phyloP scores from a whole-genome alignment of 2,797 vertebrate genomes.

The Pangasius sanitwongsei region DNA sequence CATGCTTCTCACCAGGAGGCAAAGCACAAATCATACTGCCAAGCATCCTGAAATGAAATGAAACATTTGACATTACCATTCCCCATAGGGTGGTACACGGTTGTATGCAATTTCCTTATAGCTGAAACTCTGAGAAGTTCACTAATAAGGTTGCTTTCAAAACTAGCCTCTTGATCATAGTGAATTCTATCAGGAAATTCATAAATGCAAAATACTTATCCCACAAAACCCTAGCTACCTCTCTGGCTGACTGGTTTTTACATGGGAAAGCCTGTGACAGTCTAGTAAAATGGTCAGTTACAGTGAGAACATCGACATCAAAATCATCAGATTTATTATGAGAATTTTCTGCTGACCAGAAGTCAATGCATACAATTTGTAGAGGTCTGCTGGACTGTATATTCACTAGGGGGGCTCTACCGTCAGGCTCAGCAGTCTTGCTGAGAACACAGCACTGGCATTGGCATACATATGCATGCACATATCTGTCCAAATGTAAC shows the following conservation, averaged over 20 bases:
- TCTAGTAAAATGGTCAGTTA: constrained; percentile 54
- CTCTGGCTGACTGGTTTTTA: constrained; percentile 28
- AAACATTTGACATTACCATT: neutral
- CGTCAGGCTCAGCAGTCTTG: too few species aligned
- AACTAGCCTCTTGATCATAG: neutral
- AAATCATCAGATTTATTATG: neutral
- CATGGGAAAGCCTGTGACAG: constrained; percentile 42
- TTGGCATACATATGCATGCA: neutral
- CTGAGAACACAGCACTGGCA: too few species aligned
- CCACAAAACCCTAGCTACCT: neutral
- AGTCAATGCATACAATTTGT: constrained; percentile 40
- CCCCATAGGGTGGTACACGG: neutral
- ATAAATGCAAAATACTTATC: neutral
- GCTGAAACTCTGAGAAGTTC: neutral
- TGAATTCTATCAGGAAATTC: constrained; percentile 32
- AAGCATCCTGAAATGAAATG: neutral
- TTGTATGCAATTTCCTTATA: neutral
- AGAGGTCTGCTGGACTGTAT: too few species aligned
- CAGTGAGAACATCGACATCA: constrained; percentile 34
- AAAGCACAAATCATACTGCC: neutral
- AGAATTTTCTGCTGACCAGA: constrained; percentile 26
- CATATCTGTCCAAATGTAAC: neutral
- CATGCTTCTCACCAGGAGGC: neutral
- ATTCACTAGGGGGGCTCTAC: too few species aligned
- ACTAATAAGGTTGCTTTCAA: neutral